These are phyloP conservation scores for Monochamus saltuarius DNA, from an alignment of 1,140 invertebrate species.

Conservation along the genomic window DNA sequence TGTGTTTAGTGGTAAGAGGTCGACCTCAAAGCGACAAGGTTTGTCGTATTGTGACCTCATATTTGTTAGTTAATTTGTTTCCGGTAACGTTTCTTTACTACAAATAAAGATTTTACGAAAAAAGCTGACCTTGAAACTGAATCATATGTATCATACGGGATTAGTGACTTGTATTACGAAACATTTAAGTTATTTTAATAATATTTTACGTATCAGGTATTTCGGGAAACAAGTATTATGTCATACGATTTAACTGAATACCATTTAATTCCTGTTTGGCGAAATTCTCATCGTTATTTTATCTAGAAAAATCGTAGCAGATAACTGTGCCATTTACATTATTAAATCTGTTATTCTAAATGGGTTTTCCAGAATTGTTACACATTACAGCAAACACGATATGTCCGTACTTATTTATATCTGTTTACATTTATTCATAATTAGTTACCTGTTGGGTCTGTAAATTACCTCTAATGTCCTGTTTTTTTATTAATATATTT, in stretches of 20 bases:
- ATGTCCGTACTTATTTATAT: too few relatives aligned
- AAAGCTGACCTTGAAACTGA: constrained; percentile 1
- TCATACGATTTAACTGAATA: not conserved
- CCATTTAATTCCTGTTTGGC: too few relatives aligned
- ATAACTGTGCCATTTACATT: too few relatives aligned
- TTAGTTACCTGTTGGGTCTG: too few relatives aligned
- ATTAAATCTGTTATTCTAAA: too few relatives aligned
- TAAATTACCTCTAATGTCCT: too few relatives aligned
- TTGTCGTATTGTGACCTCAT: constrained; percentile 9
- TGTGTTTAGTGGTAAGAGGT: constrained; percentile 6
- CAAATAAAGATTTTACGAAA: constrained; percentile 14
- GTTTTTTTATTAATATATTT: too few relatives aligned
- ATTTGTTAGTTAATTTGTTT: constrained; percentile 7
- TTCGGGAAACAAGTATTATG: not conserved
- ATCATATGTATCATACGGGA: constrained; percentile 5
- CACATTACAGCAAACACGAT: too few relatives aligned
- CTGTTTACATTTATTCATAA: too few relatives aligned
- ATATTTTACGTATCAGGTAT: constrained; percentile 4
- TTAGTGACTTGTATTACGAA: constrained; percentile 3
- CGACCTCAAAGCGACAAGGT: constrained; percentile 10
- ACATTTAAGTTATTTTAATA: not conserved
- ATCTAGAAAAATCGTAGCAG: too few relatives aligned
- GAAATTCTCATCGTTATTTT: too few relatives aligned
- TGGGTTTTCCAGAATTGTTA: too few relatives aligned
- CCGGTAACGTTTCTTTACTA: constrained; percentile 11